Conservation (phyloP, 2,113 vertebrate species). For the Megatriorchis doriae region DNA sequence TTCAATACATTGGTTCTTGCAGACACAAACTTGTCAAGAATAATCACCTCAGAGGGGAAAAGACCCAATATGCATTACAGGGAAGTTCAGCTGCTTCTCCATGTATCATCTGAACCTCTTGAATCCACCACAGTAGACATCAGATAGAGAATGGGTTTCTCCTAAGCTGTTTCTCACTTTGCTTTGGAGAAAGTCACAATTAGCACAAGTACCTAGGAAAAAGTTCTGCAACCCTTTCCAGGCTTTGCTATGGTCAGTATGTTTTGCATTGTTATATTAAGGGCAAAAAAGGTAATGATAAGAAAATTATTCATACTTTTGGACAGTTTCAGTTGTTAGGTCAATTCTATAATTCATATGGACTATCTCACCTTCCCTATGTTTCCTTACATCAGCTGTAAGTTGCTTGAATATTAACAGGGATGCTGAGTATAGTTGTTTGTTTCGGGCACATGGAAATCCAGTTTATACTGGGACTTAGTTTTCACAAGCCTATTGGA, state of each 20-base stretch:
- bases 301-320: background rate
- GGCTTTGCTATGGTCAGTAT: background rate
- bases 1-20: no score
- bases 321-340: background rate
- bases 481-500: background rate
- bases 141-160: background rate
- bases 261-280: background rate
- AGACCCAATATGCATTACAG: fast-evolving
- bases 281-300: background rate
- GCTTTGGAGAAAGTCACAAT: no score
- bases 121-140: no score
- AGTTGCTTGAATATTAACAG: background rate
- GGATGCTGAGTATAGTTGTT: background rate
- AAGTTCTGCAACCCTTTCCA: background rate
- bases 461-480: background rate
- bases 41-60: background rate
- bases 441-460: background rate
- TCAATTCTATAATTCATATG: background rate
- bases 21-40: background rate
- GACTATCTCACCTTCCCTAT: background rate
- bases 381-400: background rate
- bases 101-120: background rate
- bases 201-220: background rate
- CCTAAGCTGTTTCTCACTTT: background rate
- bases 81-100: background rate